These are phyloP conservation scores for Drosophila grimshawi DNA, from an alignment of 1,140 invertebrate genomes.

Conservation along the genomic window DNA sequence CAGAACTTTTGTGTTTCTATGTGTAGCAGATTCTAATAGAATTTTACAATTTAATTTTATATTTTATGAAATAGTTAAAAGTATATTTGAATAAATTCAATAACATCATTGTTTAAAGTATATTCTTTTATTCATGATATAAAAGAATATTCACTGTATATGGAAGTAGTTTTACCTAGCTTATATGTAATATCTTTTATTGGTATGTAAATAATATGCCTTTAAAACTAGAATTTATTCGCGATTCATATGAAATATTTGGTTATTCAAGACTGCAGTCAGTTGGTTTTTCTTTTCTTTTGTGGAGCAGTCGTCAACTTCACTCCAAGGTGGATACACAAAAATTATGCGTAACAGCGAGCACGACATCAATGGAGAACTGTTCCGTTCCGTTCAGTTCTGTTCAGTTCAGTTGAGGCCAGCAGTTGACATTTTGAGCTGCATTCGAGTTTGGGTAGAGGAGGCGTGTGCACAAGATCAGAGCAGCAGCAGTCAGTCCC, in stretches of 20 bases:
- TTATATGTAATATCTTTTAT: no score
- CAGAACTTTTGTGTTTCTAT: no score
- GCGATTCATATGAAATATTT: neutral
- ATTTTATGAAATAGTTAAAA: no score
- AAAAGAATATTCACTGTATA: no score
- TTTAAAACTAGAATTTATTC: neutral
- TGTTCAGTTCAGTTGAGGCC: no score
- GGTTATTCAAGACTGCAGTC: neutral
- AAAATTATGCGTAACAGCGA: slow-evolving; percentile 64
- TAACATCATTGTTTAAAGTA: no score
- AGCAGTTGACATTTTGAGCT: slow-evolving; percentile 39
- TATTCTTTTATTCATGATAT: no score
- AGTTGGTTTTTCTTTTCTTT: neutral
- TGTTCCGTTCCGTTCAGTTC: neutral
- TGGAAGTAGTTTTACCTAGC: no score
- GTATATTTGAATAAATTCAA: no score
- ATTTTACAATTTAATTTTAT: no score
- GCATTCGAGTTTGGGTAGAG: slow-evolving; percentile 1
- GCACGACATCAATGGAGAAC: slow-evolving; percentile 26
- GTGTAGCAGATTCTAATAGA: no score
- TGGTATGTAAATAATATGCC: no score
- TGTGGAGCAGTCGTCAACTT: neutral
- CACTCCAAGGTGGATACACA: neutral
- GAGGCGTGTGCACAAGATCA: slow-evolving; percentile 33
- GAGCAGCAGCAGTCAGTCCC: slow-evolving; percentile 4